Evolutionary conservation across 1,140 invertebrate genomes (phyloP), one percentile per base, ranked within the genome.

Genomic region (Lordiphosa stackelbergi): DNA sequence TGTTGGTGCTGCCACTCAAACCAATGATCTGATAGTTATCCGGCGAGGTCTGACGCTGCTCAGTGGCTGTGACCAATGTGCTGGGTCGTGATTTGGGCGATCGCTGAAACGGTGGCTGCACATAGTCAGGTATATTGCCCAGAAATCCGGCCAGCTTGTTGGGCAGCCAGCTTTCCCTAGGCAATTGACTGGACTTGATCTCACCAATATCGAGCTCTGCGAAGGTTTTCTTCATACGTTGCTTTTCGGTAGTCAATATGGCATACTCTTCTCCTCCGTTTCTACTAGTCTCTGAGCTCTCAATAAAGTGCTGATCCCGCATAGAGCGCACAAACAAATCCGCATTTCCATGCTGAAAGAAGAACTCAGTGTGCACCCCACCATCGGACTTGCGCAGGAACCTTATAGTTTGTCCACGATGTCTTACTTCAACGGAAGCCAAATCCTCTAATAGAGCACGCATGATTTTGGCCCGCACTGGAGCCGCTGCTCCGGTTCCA

Each of bases 341-440:
- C 5, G 94, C 94, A 66, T 95, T 95, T 7, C 93, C 94, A 73
- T 94, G 91, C 85, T 96, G 94, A 88, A 97, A 97, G 73, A 95
- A 93, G 74, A 95, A 93, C 10, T 93, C 93, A 60, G 93, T 93
- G 66, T 94, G 92, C 56, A 92, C 91, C 0, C 93, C 91, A 8
- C 93, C 92, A 78, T 94, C 93, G 3, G 49, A 52, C 73, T 93
- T 92, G 7, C 92, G 92, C 57, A 92, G 91, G 62, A 95, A 92
- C 43, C 92, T 92, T 58, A 95, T 88, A 47, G 93, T 91, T 46
- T 93, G 91, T 35, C 91, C 92, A 54, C 93, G 91, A 41, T 91
- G 90, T 31, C 91, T 90, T 7, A 93, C 88, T 65, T 91, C 90
- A 71, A 94, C 93, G 28, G 91, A 91, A 69, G 92, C 91, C 10